These are phyloP conservation scores for Sebastes cheni DNA, from an alignment of 2,797 vertebrate genomes.

Conservation along the genomic window DNA sequence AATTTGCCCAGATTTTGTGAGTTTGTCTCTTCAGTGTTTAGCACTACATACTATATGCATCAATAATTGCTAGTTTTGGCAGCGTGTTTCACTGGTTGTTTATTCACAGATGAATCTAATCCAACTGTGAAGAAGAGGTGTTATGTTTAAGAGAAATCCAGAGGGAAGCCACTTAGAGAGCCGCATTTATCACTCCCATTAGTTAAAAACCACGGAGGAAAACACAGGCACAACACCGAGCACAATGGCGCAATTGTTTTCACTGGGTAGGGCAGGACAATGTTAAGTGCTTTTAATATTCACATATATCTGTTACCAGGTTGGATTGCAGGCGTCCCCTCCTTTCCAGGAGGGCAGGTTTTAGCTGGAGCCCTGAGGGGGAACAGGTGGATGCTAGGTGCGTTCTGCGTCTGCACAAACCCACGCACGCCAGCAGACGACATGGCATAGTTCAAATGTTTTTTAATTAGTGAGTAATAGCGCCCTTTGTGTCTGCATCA, in stretches of 20 bases:
- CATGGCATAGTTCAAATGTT: conserved; percentile 35
- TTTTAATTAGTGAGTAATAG: conserved; percentile 59
- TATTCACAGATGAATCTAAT: neutral
- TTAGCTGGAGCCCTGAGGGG: conserved; percentile 55
- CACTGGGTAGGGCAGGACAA: conserved; percentile 23
- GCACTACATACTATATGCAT: neutral
- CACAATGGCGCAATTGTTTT: conserved; percentile 72
- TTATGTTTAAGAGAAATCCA: conserved; percentile 47
- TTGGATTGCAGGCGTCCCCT: conserved; percentile 37
- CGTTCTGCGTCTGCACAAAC: conserved; percentile 32
- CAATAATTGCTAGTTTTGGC: neutral
- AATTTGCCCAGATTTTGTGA: neutral
- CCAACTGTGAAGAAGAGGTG: conserved; percentile 14
- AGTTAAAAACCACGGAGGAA: conserved; percentile 45
- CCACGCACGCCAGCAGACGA: conserved; percentile 13
- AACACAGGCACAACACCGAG: conserved; percentile 47
- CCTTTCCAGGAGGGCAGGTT: conserved; percentile 43
- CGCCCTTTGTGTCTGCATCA: conserved; percentile 45
- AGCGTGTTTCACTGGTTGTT: neutral
- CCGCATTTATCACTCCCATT: conserved; percentile 59
- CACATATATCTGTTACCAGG: conserved; percentile 72
- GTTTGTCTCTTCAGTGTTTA: neutral
- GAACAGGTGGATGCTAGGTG: conserved; percentile 69
- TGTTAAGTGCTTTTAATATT: conserved; percentile 73
- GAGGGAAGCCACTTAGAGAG: conserved; percentile 64